A percentile compares a stretch with the other conserved stretches of the same genome.
Conservation (phyloP, 1,140 invertebrate species). For the Oreohelix idahoensis region DNA sequence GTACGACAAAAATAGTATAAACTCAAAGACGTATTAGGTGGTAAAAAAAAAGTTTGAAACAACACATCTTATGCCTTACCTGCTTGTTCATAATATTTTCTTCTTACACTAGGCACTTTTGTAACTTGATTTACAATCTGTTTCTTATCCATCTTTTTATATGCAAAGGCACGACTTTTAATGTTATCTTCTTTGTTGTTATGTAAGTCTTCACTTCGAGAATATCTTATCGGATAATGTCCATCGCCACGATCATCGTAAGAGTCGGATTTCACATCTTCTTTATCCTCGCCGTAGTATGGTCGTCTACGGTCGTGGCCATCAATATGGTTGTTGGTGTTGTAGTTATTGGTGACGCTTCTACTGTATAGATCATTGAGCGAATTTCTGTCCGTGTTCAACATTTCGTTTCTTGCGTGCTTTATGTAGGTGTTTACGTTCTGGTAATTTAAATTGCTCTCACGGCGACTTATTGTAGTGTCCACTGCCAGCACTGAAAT, state of each 20-base stretch:
- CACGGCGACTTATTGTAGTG: no score
- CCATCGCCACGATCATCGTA: background rate
- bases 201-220: background rate
- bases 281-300: background rate
- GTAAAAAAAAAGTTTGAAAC: no score
- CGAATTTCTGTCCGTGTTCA: no score
- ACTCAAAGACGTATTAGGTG: no score
- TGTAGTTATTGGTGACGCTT: no score
- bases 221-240: background rate
- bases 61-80: no score
- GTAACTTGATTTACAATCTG: background rate
- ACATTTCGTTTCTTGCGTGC: no score
- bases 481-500: no score
- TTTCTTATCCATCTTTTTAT: background rate
- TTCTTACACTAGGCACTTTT: background rate
- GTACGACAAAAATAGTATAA: no score
- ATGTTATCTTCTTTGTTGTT: background rate
- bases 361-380: no score
- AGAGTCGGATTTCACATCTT: background rate
- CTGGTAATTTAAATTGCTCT: no score
- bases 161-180: background rate
- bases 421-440: no score
- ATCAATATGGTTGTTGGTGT: background rate
- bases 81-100: conserved; percentile 5
- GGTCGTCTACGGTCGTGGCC: background rate